Base-by-base conservation (phyloP, 2,113 vertebrate genomes). In the Loxodonta africana region DNA sequence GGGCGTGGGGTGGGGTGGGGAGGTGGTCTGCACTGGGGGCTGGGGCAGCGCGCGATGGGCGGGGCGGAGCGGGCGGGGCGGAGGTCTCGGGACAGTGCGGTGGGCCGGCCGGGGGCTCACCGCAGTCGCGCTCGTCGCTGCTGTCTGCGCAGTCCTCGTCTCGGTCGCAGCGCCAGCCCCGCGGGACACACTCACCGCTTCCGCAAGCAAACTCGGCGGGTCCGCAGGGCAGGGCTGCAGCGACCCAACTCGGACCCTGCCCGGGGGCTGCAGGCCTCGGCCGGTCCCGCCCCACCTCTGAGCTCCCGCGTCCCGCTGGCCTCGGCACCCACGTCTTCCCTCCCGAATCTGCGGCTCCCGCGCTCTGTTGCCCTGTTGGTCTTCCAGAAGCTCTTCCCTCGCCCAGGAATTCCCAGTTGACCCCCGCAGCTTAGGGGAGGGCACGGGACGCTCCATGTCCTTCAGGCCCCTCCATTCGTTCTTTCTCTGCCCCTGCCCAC, bases 61-160 rank as follows among this genome's bases (percentile, higher is more conserved):
- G n/a, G 65, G 69, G 69, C 69, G 17, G n/a, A n/a, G 69, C 69
- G 65, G 9, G 63, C 6, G 25, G 69, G 69, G 33, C 15, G 14
- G 69, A 33, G 4, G 63, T 26, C 26, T 9, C 98, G 98, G 11
- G 98, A 97, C 0, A 97, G 98, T 30, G 98, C 94, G 60, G 99
- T 99, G 67, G 98, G 98, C 17, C 89, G 81, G 0, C 97, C 96
- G 99, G 99, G 63, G 98, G 98, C 21, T 90, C 82, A 0, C 97
- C 97, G 46, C 99, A 99, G 67, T 95, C 95, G 8, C 91, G 88
- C 97, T 99, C 99, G 6, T 99, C 99, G 3, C 99, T 99, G 14
- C 98, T 98, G 0, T 99, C 99, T 6, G 89, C 21, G 94, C 99
- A 99, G 98, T 99, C 99, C 0, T 99, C 99, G 96, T 99, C 99